Evolutionary conservation across 2,113 vertebrate species (phyloP).

Genomic region (Cygnus atratus): DNA sequence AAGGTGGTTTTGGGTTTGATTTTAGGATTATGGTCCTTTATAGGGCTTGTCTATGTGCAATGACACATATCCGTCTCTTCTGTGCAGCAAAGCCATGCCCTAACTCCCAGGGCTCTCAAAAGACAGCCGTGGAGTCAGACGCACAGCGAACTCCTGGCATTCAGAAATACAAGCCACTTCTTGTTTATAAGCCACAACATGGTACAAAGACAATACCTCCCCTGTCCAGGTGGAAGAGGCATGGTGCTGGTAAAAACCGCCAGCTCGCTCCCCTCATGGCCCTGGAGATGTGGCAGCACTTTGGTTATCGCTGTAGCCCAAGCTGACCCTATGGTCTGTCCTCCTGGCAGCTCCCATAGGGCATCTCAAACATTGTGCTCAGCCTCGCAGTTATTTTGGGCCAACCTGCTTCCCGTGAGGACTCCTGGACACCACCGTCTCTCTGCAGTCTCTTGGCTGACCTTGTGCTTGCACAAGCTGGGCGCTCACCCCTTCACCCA

Average conservation of each 20-base stretch:
- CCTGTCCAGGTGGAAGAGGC: fast-evolving
- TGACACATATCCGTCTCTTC: background rate
- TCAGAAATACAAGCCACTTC: background rate
- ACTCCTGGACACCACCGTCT: no score
- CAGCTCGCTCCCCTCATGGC: background rate
- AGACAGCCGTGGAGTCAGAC: background rate
- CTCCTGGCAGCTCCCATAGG: background rate
- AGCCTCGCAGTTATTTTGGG: no score
- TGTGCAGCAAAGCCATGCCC: fast-evolving
- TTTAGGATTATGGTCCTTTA: background rate
- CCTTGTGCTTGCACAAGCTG: no score
- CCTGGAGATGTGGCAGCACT: fast-evolving
- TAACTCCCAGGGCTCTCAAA: fast-evolving
- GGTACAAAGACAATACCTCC: fast-evolving
- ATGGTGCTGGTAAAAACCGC: background rate
- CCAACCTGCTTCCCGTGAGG: no score
- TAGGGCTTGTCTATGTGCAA: background rate
- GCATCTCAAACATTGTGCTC: no score
- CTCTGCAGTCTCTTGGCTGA: no score
- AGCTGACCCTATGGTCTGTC: background rate
- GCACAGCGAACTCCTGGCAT: fast-evolving
- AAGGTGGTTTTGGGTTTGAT: no score
- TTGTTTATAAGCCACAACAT: background rate
- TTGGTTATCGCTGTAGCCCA: background rate
- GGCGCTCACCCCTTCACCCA: no score